phyloP scores from a whole-genome alignment of 2,797 vertebrate species.

The Pterois miles region DNA sequence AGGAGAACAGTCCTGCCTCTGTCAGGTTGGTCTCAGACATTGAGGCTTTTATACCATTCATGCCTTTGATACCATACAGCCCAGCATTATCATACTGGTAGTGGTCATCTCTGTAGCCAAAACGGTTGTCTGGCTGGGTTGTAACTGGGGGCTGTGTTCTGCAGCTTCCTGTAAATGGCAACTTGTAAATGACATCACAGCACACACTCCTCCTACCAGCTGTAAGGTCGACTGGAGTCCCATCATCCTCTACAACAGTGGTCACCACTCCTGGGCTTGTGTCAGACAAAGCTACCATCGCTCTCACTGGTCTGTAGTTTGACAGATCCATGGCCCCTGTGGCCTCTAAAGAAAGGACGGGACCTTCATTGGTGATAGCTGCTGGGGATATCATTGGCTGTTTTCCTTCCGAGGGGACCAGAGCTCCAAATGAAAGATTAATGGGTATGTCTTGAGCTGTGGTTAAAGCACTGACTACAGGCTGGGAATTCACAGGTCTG shows the following conservation, averaged over 20 bases:
- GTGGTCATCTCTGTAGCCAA: conserved; percentile 90
- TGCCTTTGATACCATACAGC: conserved; percentile 85
- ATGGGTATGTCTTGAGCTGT: conserved; percentile 85
- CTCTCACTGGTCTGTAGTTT: conserved; percentile 91
- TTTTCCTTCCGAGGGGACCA: conserved; percentile 78
- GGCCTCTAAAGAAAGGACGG: conserved; percentile 81
- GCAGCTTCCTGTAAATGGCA: conserved; percentile 96
- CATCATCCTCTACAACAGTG: conserved; percentile 93
- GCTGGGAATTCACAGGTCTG: conserved; percentile 80
- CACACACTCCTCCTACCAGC: conserved; percentile 93
- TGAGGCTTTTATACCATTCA: conserved; percentile 91
- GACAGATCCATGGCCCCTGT: conserved; percentile 93
- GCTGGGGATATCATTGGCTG: conserved; percentile 80
- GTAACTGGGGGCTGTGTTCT: conserved; percentile 89
- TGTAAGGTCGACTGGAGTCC: conserved; percentile 95
- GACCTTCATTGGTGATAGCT: conserved; percentile 82
- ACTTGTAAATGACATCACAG: conserved; percentile 96
- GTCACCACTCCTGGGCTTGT: conserved; percentile 88
- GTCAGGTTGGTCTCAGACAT: conserved; percentile 92
- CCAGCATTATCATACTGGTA: conserved; percentile 89
- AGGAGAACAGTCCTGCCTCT: conserved; percentile 89
- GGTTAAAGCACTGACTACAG: conserved; percentile 53
- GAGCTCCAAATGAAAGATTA: conserved; percentile 90
- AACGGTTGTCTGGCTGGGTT: conserved; percentile 91
- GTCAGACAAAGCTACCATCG: conserved; percentile 90